Evolutionary conservation across 2,113 vertebrate genomes (phyloP), one percentile per base, ranked within the genome.

Genomic region (Origma solitaria): DNA sequence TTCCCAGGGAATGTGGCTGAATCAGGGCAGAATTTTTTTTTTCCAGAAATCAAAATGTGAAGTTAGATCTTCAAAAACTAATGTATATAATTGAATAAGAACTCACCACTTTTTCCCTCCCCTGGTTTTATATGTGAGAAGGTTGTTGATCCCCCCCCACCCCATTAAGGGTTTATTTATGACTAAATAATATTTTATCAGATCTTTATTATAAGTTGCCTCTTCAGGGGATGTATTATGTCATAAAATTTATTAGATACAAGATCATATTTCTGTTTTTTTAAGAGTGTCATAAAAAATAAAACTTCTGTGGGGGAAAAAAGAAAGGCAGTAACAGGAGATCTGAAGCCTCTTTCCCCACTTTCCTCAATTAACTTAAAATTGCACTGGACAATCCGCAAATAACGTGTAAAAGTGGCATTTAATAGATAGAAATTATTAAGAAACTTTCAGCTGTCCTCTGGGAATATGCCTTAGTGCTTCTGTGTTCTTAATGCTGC

Each of bases 401-500:
- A 81, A 56, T 86, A 93, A 66, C 75, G 82, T 86, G 37, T 24
- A 37, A 81, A 97, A 95, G 42, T 70, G 60, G 19, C 51, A 83
- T 94, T 86, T 92, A 86, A 86, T 90, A 89, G 94, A 70, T 90
- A 60, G 76, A 92, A 93, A 94, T 88, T 79, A 76, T 45, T 70
- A 86, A 88, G 76, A 86, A 95, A 95, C 82, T 97, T 95, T 92
- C 44, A 94, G 19, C 91, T 93, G 60, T 92, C 92, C 96, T 92
- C 72, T 86, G 95, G 92, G 95, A 92, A 51, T 92, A 70, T 81
- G 82, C 51, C 86, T 88, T 76, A 83, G 72, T 66, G 79, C 90
- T 97, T 92, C 95, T 93, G 94, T 90, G 56, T 94, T 68, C 82
- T 86, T 75, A 70, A 90, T 68, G 33, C 64, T 95, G 94, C 94